A percentile compares a stretch with the other conserved stretches of the same genome.
Conservation (phyloP, 2,113 vertebrate species). For the Isichthys henryi region DNA sequence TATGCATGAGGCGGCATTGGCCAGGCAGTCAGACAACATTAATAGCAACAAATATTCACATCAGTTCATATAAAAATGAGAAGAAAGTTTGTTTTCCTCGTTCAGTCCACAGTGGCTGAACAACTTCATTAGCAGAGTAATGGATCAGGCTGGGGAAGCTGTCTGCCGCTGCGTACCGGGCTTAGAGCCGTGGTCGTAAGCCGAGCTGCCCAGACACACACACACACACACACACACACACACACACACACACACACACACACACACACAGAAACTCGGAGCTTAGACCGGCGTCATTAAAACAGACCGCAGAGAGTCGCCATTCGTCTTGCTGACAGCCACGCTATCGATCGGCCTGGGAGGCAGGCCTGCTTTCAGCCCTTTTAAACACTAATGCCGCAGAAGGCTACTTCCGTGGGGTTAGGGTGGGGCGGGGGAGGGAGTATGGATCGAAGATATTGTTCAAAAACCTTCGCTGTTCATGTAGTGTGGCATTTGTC, state of each 20-base stretch:
- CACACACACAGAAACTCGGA: not conserved
- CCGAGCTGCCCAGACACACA: not conserved
- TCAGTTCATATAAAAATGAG: not conserved
- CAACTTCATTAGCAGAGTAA: not conserved
- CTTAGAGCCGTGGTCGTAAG: not conserved
- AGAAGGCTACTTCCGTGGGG: not conserved
- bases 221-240: not conserved
- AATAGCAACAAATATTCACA: not conserved
- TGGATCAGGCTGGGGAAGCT: not conserved
- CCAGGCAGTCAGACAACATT: not conserved
- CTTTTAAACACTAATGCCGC: slow-evolving; percentile 37
- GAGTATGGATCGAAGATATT: not conserved
- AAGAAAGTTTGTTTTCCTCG: not conserved
- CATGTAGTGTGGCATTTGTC: not conserved
- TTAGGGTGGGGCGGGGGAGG: not conserved
- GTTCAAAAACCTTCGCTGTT: not conserved
- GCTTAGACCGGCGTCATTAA: slow-evolving; percentile 30
- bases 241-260: not conserved
- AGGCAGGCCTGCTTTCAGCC: slow-evolving; percentile 38
- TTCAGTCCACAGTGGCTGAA: not conserved
- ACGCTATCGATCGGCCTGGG: slow-evolving; percentile 35
- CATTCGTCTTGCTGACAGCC: slow-evolving; percentile 49
- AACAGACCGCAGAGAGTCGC: slow-evolving; percentile 39
- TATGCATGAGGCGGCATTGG: not conserved
- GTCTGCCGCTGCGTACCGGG: not conserved